These are phyloP conservation scores for Urocynchramus pylzowi DNA, from an alignment of 2,113 vertebrate species.

Conservation along the genomic window DNA sequence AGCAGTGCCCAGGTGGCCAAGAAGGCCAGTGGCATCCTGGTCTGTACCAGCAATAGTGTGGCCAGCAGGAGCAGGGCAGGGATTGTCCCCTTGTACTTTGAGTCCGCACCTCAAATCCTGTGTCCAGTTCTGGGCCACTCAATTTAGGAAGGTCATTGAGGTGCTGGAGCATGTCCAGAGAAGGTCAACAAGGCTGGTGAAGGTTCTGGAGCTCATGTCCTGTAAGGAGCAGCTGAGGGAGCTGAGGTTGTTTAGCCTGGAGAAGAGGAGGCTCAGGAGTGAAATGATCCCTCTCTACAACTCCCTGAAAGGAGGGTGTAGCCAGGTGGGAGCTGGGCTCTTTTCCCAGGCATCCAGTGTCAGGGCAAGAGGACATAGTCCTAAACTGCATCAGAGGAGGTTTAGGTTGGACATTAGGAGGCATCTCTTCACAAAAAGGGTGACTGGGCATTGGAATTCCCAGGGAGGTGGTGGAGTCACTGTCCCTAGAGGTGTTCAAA, in stretches of 20 bases:
- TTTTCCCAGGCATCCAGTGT: background rate
- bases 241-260: background rate
- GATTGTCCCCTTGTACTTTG: background rate
- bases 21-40: background rate
- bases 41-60: background rate
- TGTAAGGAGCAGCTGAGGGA: background rate
- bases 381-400: too few species aligned
- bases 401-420: background rate
- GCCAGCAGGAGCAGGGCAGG: background rate
- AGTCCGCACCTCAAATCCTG: fast-evolving
- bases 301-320: background rate
- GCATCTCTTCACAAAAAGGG: background rate
- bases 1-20: background rate
- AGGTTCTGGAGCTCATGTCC: background rate
- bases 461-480: background rate
- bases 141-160: background rate
- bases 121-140: fast-evolving
- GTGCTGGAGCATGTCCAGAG: background rate
- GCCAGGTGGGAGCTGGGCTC: too few species aligned
- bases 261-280: background rate
- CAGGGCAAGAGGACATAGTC: background rate
- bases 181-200: fast-evolving
- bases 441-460: background rate
- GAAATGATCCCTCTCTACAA: background rate
- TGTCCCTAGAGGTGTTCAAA: background rate